A percentile compares a stretch with the other conserved stretches of the same genome.
These are phyloP conservation scores for Andricus curvator DNA, from an alignment of 2,888 invertebrate species.

Conservation along the genomic window DNA sequence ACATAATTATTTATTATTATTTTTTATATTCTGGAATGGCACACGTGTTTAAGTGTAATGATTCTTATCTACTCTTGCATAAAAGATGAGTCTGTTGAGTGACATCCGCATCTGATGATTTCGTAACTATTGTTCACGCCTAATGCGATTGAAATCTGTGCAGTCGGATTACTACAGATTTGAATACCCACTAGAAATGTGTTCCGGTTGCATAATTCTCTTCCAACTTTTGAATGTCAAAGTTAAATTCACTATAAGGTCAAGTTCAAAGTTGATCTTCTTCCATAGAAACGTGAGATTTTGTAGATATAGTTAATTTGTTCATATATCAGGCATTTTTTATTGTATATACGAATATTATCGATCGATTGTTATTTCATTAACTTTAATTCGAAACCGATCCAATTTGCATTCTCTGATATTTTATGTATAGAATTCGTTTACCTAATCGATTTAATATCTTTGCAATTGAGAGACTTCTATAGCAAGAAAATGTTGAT, in stretches of 20 bases:
- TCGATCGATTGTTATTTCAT: not conserved
- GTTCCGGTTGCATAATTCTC: constrained; percentile 35
- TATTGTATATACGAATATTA: not conserved
- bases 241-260: not conserved
- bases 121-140: constrained; percentile 1
- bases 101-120: not conserved
- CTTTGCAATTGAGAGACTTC: no score
- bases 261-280: not conserved
- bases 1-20: not conserved
- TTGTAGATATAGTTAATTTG: not conserved
- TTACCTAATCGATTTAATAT: no score
- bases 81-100: not conserved
- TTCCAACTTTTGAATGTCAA: constrained; percentile 6
- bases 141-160: not conserved
- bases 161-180: constrained; percentile 10
- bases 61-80: not conserved
- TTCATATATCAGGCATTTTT: not conserved
- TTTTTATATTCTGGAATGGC: not conserved
- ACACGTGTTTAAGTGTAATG: not conserved
- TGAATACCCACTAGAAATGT: constrained; percentile 2
- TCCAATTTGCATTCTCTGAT: not conserved
- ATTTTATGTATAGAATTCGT: not conserved
- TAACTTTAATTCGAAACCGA: not conserved
- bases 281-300: not conserved
- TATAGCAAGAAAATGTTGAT: not conserved